These are phyloP conservation scores for Chrysolina americana DNA, from an alignment of 2,888 invertebrate species.

Conservation along the genomic window DNA sequence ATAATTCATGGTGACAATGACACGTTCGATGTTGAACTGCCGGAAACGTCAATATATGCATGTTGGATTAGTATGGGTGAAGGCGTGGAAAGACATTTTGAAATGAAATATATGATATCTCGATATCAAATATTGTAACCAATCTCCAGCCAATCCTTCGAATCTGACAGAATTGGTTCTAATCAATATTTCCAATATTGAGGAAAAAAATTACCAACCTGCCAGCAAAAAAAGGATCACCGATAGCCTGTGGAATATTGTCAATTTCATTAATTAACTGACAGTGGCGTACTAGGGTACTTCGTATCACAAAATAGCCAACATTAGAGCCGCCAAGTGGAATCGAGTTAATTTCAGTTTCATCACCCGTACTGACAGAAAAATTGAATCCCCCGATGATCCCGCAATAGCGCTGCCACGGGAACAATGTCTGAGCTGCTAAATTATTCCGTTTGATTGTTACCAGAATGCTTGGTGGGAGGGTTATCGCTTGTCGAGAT, in stretches of 20 bases:
- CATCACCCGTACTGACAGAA: conserved; percentile 25
- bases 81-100: not conserved
- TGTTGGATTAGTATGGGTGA: conserved; percentile 17
- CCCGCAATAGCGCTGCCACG: conserved; percentile 43
- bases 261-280: no score
- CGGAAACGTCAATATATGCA: conserved; percentile 8
- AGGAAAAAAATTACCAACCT: no score
- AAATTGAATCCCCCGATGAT: conserved; percentile 39
- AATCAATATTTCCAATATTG: no score
- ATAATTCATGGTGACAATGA: conserved; percentile 62
- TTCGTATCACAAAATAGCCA: no score
- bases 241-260: no score
- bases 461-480: conserved; percentile 53
- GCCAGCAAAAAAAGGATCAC: no score
- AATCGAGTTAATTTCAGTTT: conserved; percentile 1
- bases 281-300: no score
- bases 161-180: no score
- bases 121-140: no score
- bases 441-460: conserved; percentile 67
- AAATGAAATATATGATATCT: no score
- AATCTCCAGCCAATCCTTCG: no score
- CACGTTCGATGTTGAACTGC: conserved; percentile 38
- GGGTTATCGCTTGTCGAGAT: conserved; percentile 53
- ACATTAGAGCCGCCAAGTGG: no score
- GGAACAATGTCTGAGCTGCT: conserved; percentile 65